phyloP scores from a whole-genome alignment of 1,140 invertebrate genomes.

The Dysdera silvatica region DNA sequence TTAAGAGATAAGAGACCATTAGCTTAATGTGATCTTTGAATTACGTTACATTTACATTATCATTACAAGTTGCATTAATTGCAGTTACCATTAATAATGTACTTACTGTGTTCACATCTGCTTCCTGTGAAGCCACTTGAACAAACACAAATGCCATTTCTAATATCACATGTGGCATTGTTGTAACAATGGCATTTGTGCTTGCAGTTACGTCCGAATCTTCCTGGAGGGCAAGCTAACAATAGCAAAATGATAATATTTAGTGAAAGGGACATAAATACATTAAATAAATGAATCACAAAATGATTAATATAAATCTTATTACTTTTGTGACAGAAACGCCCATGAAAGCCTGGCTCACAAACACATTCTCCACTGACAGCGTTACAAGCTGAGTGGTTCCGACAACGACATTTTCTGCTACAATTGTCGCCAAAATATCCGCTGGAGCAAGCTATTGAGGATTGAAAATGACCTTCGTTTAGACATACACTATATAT shows the following conservation, averaged over 20 bases:
- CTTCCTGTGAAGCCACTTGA: constrained; percentile 63
- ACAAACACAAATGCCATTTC: constrained; percentile 67
- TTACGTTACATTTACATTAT: not conserved
- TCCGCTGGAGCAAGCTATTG: constrained; percentile 48
- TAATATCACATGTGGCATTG: constrained; percentile 68
- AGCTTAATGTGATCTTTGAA: too few relatives aligned
- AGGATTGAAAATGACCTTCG: too few relatives aligned
- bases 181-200: constrained; percentile 85
- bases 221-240: constrained; percentile 62
- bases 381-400: constrained; percentile 73
- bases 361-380: constrained; percentile 68
- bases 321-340: constrained; percentile 55
- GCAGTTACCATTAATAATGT: too few relatives aligned
- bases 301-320: not conserved
- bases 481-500: too few relatives aligned
- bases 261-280: too few relatives aligned
- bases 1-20: too few relatives aligned
- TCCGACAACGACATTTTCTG: constrained; percentile 79
- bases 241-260: not conserved
- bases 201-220: constrained; percentile 67
- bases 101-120: constrained; percentile 36
- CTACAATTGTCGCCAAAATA: constrained; percentile 69
- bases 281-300: too few relatives aligned
- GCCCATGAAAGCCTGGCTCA: constrained; percentile 41
- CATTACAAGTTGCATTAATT: not conserved